Percentiles rank a stretch among this genome's conserved stretches.
Evolutionary conservation across 2,113 vertebrate species (phyloP).

Genomic region (Cephalopholis sonnerati): DNA sequence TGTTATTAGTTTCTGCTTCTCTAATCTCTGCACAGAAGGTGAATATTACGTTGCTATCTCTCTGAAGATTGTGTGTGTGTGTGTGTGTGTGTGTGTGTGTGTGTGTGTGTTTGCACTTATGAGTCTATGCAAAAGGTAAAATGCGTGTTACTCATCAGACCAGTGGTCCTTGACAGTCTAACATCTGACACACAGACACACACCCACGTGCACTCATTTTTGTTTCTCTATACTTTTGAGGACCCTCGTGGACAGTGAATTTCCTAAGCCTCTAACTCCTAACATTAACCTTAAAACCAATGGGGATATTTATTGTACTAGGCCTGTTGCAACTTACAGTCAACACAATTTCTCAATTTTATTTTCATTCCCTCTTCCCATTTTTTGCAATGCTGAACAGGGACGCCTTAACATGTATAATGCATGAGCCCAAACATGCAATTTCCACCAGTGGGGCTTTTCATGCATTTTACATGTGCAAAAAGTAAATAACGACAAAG

Average conservation of each 20-base stretch:
- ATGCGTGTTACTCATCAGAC: slow-evolving; percentile 40
- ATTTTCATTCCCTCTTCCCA: not conserved
- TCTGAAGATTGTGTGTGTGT: slow-evolving; percentile 4
- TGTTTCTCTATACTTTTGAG: not conserved
- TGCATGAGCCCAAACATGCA: not conserved
- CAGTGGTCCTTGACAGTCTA: slow-evolving; percentile 35
- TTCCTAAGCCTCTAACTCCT: not conserved
- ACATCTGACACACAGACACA: slow-evolving; percentile 26
- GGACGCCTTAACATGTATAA: not conserved
- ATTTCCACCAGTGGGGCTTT: not conserved
- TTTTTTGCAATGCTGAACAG: not conserved
- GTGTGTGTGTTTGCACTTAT: not conserved
- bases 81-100: slow-evolving; percentile 12
- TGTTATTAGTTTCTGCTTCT: slow-evolving; percentile 53
- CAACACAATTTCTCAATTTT: not conserved
- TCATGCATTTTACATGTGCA: not conserved
- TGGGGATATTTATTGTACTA: not conserved
- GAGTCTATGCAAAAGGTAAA: slow-evolving; percentile 2
- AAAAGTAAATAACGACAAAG: not conserved
- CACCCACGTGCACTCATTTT: slow-evolving; percentile 3
- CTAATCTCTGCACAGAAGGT: slow-evolving; percentile 42
- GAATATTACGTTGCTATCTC: slow-evolving; percentile 39
- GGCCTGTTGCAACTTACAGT: not conserved
- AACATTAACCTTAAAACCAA: not conserved
- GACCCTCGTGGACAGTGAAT: not conserved